Percentiles rank a stretch among this genome's conserved stretches.
Evolutionary conservation across 2,113 vertebrate genomes (phyloP).

Genomic region (Mormyrus iriodes): DNA sequence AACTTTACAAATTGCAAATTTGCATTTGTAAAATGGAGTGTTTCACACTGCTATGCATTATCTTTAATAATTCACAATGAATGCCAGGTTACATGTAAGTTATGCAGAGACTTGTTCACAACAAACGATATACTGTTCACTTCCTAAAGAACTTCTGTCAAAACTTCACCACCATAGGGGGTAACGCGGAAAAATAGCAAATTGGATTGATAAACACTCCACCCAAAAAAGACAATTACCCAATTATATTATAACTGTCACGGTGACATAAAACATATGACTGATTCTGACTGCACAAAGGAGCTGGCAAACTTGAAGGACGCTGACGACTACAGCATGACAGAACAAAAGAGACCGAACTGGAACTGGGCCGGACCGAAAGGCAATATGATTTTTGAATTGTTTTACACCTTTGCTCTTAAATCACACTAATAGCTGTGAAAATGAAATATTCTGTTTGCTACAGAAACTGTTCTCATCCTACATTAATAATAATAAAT

Average conservation of each 20-base stretch:
- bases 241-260: background rate
- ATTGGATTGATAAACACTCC: background rate
- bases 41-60: background rate
- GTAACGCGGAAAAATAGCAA: background rate
- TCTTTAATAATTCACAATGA: background rate
- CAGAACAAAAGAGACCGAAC: background rate
- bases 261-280: background rate
- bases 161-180: background rate
- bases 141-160: background rate
- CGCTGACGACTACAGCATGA: no score
- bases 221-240: background rate
- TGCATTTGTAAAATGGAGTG: background rate
- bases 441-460: background rate
- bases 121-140: background rate
- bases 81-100: background rate
- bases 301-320: background rate
- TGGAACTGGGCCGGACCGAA: background rate
- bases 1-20: no score
- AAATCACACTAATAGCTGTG: background rate
- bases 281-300: background rate
- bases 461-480: background rate
- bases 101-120: background rate
- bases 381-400: background rate
- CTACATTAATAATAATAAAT: background rate
- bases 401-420: background rate